Conservation (phyloP, 2,888 invertebrate genomes). For the Operophtera brumata region DNA sequence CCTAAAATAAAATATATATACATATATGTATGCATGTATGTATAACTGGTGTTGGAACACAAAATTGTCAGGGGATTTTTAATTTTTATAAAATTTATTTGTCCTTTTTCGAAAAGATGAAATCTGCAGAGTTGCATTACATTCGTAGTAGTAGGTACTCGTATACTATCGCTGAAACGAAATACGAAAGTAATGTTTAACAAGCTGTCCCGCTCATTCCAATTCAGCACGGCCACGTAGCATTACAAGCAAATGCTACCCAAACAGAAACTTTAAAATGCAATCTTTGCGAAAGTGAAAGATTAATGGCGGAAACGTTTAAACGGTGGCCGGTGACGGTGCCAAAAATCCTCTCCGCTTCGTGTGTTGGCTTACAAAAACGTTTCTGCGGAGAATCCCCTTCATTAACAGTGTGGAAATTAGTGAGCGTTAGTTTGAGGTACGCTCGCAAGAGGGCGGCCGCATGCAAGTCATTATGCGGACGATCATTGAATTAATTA, state of each 20-base stretch:
- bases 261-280: conserved; percentile 72
- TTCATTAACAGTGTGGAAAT: conserved; percentile 70
- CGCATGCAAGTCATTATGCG: conserved; percentile 77
- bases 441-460: conserved; percentile 56
- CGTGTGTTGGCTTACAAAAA: conserved; percentile 65
- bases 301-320: conserved; percentile 73
- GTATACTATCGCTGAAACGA: conserved; percentile 22
- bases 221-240: conserved; percentile 49
- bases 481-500: conserved; percentile 79
- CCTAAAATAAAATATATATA: no score
- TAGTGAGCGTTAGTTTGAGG: conserved; percentile 69
- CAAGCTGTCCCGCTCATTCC: conserved; percentile 41
- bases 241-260: conserved; percentile 67
- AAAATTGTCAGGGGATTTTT: no score
- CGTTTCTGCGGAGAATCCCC: conserved; percentile 60
- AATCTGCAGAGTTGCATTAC: no score
- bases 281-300: conserved; percentile 67
- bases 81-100: no score
- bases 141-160: background rate
- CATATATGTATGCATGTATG: no score
- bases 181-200: conserved; percentile 43
- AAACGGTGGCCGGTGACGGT: conserved; percentile 63
- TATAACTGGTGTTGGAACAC: no score
- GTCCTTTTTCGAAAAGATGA: no score
- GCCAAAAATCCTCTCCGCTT: conserved; percentile 63